Evolutionary conservation across 2,113 vertebrate species (phyloP), one percentile per base, ranked within the genome.

Genomic region (Dicentrarchus labrax): DNA sequence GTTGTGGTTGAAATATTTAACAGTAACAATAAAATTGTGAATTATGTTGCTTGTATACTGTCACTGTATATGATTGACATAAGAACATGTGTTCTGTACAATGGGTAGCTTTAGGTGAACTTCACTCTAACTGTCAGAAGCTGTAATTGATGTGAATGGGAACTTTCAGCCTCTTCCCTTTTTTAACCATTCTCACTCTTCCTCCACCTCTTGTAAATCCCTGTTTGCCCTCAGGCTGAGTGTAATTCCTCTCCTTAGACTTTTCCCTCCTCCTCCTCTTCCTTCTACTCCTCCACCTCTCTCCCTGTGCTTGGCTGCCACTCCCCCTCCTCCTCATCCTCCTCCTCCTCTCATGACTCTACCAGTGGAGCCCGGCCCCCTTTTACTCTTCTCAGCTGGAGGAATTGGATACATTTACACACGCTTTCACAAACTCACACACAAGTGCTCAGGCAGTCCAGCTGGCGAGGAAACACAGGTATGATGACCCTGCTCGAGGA

Each of bases 281-380:
- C 6, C 82, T 30, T 3, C 30, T 30, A 1, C 30, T 30, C 30
- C 30, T 85, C 82, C 89, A 15, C 56, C 56, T 48, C 30, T 79
- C 66, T 51, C 24, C 36, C 70, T 74, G 38, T 68, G 79, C 76
- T 71, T 13, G 8, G 10, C 79, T 76, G 60, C 90, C 89, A 76
- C 88, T 87, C 92, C n/a, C n/a, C n/a, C 90, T 86, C 78, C 71
- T 89, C 78, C 86, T 83, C 57, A 77, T 64, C 84, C 85, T 54
- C 69, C 80, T 71, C 51, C 76, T 80, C 8, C 77, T 70, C 68
- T 57, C 83, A 73, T 78, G 86, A 78, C 85, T 79, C 53, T 53
- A 30, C 45, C 6, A 1, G 10, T 53, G 72, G 81, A 90, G 87
- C 68, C 85, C 78, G 6, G 81, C 91, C 85, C 84, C 87, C 72